Conservation (phyloP, 2,888 invertebrate species). For the Chrysolina haemoptera region DNA sequence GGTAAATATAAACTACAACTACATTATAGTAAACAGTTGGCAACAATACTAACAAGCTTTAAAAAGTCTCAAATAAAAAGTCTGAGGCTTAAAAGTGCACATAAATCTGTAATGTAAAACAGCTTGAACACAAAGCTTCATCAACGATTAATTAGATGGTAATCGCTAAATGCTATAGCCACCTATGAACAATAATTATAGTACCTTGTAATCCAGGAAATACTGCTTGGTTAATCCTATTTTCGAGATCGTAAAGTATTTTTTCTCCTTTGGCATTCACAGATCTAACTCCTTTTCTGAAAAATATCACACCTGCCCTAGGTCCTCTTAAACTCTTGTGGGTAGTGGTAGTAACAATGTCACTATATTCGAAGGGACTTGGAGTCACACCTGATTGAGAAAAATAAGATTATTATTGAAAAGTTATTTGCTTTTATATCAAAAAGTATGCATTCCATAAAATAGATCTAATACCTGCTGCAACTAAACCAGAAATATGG, state of each 20-base stretch:
- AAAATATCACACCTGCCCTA: conserved; percentile 93
- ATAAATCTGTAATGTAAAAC: too few relatives aligned
- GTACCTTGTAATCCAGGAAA: conserved; percentile 92
- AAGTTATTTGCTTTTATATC: not conserved
- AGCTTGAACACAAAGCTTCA: too few relatives aligned
- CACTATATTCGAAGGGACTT: conserved; percentile 91
- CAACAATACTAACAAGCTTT: too few relatives aligned
- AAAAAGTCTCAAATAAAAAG: too few relatives aligned
- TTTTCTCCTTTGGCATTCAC: conserved; percentile 87
- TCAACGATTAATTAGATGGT: too few relatives aligned
- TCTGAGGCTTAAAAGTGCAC: too few relatives aligned
- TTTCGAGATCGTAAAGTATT: conserved; percentile 89
- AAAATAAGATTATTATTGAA: conserved; percentile 31
- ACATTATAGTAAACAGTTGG: too few relatives aligned
- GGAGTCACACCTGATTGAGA: conserved; percentile 78
- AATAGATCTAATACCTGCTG: conserved; percentile 76
- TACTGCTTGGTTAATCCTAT: conserved; percentile 89
- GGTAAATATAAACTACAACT: too few relatives aligned
- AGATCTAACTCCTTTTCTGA: conserved; percentile 88
- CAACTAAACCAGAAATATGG: conserved; percentile 93
- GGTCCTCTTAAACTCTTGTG: conserved; percentile 94
- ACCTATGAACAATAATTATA: too few relatives aligned
- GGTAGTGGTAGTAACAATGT: conserved; percentile 95
- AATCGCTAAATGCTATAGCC: too few relatives aligned
- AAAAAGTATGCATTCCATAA: not conserved